These are phyloP conservation scores for Bombyx mandarina DNA, from an alignment of 1,140 invertebrate genomes.

Conservation along the genomic window DNA sequence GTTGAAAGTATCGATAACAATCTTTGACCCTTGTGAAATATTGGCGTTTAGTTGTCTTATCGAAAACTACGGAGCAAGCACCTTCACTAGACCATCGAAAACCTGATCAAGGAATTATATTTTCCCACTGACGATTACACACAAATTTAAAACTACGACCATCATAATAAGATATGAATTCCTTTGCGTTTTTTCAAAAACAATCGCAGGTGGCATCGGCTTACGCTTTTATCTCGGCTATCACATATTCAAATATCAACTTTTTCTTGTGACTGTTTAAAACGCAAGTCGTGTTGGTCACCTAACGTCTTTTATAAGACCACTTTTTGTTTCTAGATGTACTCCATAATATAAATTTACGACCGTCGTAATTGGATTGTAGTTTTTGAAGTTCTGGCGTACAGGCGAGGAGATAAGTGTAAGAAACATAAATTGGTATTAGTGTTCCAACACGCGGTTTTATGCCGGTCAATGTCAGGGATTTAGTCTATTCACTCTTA, in stretches of 20 bases:
- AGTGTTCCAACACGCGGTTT: background rate
- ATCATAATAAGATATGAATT: conserved; percentile 13
- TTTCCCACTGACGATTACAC: conserved; percentile 39
- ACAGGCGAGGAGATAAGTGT: background rate
- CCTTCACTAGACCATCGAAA: conserved; percentile 51
- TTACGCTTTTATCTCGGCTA: conserved; percentile 50
- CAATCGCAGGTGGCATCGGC: conserved; percentile 53
- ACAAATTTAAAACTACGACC: conserved; percentile 13
- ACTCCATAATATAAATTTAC: conserved; percentile 1
- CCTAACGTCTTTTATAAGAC: conserved; percentile 33
- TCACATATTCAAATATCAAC: conserved; percentile 62
- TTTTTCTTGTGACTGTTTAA: conserved; percentile 61
- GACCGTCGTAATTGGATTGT: conserved; percentile 1
- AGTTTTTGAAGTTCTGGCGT: background rate
- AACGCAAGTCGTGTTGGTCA: conserved; percentile 48
- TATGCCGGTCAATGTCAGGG: too few relatives aligned
- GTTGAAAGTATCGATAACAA: conserved; percentile 54
- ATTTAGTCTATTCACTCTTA: too few relatives aligned
- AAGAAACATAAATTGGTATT: background rate
- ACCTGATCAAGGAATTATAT: conserved; percentile 63
- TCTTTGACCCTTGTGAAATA: conserved; percentile 61
- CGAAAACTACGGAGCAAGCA: conserved; percentile 57
- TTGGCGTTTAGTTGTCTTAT: conserved; percentile 63
- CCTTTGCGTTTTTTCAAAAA: conserved; percentile 15
- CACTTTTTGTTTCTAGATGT: conserved; percentile 4